phyloP scores from a whole-genome alignment of 2,888 invertebrate species.

The Dascillus cervinus region DNA sequence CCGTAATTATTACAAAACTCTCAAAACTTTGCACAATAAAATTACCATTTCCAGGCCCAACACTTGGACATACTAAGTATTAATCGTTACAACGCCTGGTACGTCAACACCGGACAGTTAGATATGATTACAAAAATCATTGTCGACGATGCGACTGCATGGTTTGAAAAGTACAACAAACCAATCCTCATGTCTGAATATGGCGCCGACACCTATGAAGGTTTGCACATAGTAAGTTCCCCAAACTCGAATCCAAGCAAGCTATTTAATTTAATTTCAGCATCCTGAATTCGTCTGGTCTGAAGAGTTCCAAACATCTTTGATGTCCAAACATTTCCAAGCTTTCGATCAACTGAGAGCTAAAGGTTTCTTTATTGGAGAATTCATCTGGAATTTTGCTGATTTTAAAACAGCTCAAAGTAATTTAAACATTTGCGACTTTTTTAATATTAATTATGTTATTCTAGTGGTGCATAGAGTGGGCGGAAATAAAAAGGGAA shows the following conservation, averaged over 20 bases:
- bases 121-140: conserved; percentile 67
- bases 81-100: conserved; percentile 97
- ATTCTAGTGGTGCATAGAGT: conserved; percentile 65
- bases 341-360: conserved; percentile 80
- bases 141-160: conserved; percentile 65
- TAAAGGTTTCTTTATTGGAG: conserved; percentile 78
- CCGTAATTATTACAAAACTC: conserved; percentile 45
- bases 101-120: conserved; percentile 71
- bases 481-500: conserved; percentile 87
- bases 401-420: conserved; percentile 93
- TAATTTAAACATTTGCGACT: too few relatives aligned
- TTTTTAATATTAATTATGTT: conserved; percentile 5
- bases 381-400: conserved; percentile 99
- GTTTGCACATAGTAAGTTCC: too few relatives aligned
- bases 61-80: conserved; percentile 85
- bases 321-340: conserved; percentile 80
- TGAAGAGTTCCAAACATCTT: conserved; percentile 86
- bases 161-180: conserved; percentile 74
- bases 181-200: conserved; percentile 93
- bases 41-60: conserved; percentile 62
- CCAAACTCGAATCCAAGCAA: too few relatives aligned
- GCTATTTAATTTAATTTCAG: conserved; percentile 46
- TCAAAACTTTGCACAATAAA: background rate
- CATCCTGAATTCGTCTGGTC: conserved; percentile 81
- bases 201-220: conserved; percentile 89